phyloP scores from a whole-genome alignment of 2,888 invertebrate species.

The Calameuta filiformis region DNA sequence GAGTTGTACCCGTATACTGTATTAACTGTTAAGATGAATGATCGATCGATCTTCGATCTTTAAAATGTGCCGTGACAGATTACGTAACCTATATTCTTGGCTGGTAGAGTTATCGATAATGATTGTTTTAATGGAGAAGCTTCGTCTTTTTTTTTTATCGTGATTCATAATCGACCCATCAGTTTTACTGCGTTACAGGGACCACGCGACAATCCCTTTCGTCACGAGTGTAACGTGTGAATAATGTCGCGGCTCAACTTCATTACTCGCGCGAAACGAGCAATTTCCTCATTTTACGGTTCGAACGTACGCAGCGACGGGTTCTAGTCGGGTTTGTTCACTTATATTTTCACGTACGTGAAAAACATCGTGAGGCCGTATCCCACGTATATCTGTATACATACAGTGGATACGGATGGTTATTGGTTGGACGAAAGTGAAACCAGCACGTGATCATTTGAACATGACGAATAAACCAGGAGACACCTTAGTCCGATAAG shows the following conservation, averaged over 20 bases:
- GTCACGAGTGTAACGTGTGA: not conserved
- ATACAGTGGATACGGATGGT: not conserved
- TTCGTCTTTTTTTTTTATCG: not conserved
- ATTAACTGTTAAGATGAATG: not conserved
- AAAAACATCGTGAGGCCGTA: not conserved
- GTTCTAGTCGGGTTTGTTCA: not conserved
- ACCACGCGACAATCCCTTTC: not conserved
- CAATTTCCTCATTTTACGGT: conserved; percentile 39
- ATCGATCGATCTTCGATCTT: not conserved
- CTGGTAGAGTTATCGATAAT: not conserved
- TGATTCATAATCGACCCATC: not conserved
- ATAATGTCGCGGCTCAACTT: conserved; percentile 16
- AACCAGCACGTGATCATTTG: not conserved
- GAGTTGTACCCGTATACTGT: not conserved
- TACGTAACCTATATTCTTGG: not conserved
- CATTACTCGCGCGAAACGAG: conserved; percentile 28
- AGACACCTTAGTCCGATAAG: not conserved
- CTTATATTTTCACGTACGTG: not conserved
- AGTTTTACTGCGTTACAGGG: not conserved
- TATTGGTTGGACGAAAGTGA: not conserved
- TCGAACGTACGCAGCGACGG: not conserved
- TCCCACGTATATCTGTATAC: not conserved
- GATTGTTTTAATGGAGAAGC: not conserved
- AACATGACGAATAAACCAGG: not conserved
- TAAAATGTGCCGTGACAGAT: not conserved